A percentile compares a stretch with the other conserved stretches of the same genome.
Evolutionary conservation across 2,888 invertebrate species (phyloP).

Genomic region (Neoaliturus tenellus): DNA sequence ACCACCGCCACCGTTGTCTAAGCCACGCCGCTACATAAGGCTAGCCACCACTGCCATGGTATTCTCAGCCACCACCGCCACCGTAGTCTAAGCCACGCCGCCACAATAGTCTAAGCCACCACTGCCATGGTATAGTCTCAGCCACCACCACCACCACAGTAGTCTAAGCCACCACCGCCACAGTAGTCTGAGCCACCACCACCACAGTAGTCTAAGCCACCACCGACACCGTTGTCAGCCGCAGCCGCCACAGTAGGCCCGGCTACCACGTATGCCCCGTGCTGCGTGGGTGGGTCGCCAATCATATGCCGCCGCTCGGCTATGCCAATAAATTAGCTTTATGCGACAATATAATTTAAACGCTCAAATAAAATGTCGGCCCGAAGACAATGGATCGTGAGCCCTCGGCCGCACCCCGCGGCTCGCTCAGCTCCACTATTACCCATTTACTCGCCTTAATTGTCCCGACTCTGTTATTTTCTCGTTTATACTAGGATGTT

Average conservation of each 20-base stretch:
- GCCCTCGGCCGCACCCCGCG: constrained; percentile 8
- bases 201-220: background rate
- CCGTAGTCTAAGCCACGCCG: background rate
- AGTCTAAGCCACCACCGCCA: background rate
- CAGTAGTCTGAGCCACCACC: background rate
- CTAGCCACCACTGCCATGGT: background rate
- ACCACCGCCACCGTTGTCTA: too few relatives aligned
- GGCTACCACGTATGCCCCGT: background rate
- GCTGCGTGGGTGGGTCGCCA: constrained; percentile 19
- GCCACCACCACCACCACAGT: background rate
- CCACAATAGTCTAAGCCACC: background rate
- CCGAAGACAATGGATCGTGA: constrained; percentile 35
- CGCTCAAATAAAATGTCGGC: constrained; percentile 39
- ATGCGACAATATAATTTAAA: constrained; percentile 50
- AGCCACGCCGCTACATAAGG: background rate
- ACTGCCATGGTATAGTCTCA: background rate
- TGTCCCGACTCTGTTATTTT: constrained; percentile 12
- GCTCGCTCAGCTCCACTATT: background rate
- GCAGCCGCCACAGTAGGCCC: background rate
- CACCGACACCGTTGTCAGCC: background rate
- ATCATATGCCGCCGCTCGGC: constrained; percentile 13
- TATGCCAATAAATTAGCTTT: constrained; percentile 42
- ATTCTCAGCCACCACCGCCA: background rate
- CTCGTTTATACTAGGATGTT: constrained; percentile 28
- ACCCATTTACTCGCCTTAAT: constrained; percentile 33